phyloP scores from a whole-genome alignment of 2,888 invertebrate species.

The Aporophyla lueneburgensis region DNA sequence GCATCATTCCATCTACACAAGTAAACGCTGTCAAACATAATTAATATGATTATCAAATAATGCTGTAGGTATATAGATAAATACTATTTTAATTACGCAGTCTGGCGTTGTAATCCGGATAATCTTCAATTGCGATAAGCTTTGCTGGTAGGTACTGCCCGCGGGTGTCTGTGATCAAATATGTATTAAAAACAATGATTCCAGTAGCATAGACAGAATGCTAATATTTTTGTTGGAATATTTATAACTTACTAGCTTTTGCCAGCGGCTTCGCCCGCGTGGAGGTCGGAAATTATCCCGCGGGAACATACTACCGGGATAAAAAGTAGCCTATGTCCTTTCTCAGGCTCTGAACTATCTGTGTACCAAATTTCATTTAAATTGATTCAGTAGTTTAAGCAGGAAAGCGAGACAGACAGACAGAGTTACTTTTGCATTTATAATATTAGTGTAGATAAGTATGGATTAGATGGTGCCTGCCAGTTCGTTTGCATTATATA shows the following conservation, averaged over 20 bases:
- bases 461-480: not conserved
- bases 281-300: too few relatives aligned
- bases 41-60: constrained; percentile 17
- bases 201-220: constrained; percentile 9
- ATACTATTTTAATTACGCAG: constrained; percentile 23
- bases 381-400: too few relatives aligned
- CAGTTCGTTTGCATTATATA: constrained; percentile 15
- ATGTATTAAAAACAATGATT: constrained; percentile 35
- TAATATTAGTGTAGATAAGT: too few relatives aligned
- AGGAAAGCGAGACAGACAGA: too few relatives aligned
- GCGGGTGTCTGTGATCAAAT: constrained; percentile 30
- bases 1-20: constrained; percentile 2
- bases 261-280: too few relatives aligned
- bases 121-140: constrained; percentile 44
- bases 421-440: too few relatives aligned
- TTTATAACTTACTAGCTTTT: not conserved
- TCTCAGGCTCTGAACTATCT: too few relatives aligned
- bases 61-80: constrained; percentile 7
- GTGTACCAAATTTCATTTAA: too few relatives aligned
- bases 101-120: constrained; percentile 23
- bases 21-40: not conserved
- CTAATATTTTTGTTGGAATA: constrained; percentile 12
- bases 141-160: constrained; percentile 5
- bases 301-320: too few relatives aligned
- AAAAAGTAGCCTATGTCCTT: too few relatives aligned